Evolutionary conservation across 1,140 invertebrate genomes (phyloP).

Genomic region (Cheumatopsyche charites): DNA sequence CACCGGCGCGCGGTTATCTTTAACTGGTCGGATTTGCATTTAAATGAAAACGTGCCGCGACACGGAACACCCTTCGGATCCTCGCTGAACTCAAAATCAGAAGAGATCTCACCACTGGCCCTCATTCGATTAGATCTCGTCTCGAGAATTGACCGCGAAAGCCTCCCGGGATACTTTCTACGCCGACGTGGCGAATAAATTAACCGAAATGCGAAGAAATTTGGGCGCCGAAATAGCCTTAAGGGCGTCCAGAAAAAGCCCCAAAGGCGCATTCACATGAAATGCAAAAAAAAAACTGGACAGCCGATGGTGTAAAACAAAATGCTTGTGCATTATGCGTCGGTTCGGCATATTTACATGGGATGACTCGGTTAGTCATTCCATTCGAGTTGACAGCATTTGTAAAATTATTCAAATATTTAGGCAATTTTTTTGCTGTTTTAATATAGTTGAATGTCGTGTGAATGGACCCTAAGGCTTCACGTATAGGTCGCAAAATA

Average conservation of each 20-base stretch:
- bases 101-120: background rate
- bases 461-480: too few species aligned
- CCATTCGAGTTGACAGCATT: too few species aligned
- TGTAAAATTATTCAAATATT: too few species aligned
- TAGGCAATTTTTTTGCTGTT: too few species aligned
- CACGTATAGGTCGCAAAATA: background rate
- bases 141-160: conserved; percentile 41
- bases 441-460: too few species aligned
- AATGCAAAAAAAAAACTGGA: background rate
- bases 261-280: background rate
- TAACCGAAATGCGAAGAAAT: conserved; percentile 34
- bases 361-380: too few species aligned
- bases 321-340: too few species aligned
- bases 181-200: conserved; percentile 44
- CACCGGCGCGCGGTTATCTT: background rate
- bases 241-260: conserved; percentile 13
- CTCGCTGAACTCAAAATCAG: too few species aligned
- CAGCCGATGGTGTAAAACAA: background rate
- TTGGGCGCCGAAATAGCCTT: conserved; percentile 25
- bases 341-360: too few species aligned
- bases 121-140: conserved; percentile 36
- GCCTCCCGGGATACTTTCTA: conserved; percentile 27
- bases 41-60: conserved; percentile 19
- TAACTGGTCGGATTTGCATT: conserved; percentile 22
- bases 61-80: background rate